A percentile compares a stretch with the other conserved stretches of the same genome.
Evolutionary conservation across 2,797 vertebrate species (phyloP).

Genomic region (Sus cebifrons): DNA sequence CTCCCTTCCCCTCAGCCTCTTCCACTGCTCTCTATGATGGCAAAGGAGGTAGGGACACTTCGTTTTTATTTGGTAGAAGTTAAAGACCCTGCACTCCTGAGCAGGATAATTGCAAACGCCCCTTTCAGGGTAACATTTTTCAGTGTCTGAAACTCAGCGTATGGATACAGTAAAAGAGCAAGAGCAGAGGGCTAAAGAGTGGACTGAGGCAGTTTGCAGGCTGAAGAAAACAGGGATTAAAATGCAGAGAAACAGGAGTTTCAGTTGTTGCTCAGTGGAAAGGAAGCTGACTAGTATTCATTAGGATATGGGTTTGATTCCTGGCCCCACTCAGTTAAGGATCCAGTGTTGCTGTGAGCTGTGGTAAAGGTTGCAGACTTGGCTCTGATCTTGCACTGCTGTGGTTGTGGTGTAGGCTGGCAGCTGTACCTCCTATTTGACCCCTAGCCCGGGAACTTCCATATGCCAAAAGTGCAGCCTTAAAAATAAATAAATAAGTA

Average conservation of each 20-base stretch:
- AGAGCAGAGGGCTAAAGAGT: neutral
- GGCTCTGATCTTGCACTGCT: too few species aligned
- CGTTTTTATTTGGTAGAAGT: conserved; percentile 41
- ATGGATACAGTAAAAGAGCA: neutral
- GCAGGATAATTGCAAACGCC: neutral
- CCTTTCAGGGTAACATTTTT: neutral
- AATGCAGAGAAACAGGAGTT: neutral
- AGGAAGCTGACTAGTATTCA: too few species aligned
- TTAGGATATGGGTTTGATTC: too few species aligned
- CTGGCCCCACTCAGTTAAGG: too few species aligned
- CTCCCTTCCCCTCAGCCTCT: neutral
- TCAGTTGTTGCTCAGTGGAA: too few species aligned
- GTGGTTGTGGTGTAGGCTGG: too few species aligned
- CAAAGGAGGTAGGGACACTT: neutral
- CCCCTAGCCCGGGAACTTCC: too few species aligned
- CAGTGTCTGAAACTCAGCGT: conserved; percentile 54
- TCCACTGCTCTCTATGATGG: neutral
- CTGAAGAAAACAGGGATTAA: conserved; percentile 48
- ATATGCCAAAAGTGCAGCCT: too few species aligned
- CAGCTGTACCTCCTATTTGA: too few species aligned
- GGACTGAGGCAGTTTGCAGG: neutral
- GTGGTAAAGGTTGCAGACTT: too few species aligned
- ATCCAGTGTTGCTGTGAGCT: too few species aligned
- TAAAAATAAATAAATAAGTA: too few species aligned
- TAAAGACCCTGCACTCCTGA: conserved; percentile 23